Evolutionary conservation across 2,888 invertebrate species (phyloP).

Genomic region (Imbricaverruca yamaguchii): DNA sequence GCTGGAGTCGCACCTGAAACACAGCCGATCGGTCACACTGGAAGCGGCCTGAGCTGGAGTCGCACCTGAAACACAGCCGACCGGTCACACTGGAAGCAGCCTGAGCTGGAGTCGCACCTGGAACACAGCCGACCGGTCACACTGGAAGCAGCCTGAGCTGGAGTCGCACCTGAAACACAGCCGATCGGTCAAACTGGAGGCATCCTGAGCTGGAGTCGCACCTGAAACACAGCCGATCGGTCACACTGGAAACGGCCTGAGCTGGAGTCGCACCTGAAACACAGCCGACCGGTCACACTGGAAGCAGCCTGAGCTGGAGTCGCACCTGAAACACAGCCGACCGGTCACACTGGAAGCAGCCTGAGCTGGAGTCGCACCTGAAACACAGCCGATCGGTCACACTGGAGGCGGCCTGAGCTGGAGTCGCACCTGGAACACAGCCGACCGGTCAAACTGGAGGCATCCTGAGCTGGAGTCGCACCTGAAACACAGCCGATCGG

Average conservation of each 20-base stretch:
- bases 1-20: slow-evolving; percentile 29
- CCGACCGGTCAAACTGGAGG: slow-evolving; percentile 48
- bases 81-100: slow-evolving; percentile 57
- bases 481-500: slow-evolving; percentile 15
- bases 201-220: slow-evolving; percentile 50
- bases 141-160: slow-evolving; percentile 61
- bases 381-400: no score
- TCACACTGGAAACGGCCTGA: slow-evolving; percentile 63
- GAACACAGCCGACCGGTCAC: no score
- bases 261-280: slow-evolving; percentile 29
- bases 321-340: slow-evolving; percentile 25
- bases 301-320: slow-evolving; percentile 53
- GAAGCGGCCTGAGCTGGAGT: slow-evolving; percentile 53
- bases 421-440: slow-evolving; percentile 27
- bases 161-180: slow-evolving; percentile 27
- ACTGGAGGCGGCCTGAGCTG: slow-evolving; percentile 61
- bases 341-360: slow-evolving; percentile 57
- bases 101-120: slow-evolving; percentile 41
- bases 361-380: slow-evolving; percentile 41
- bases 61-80: slow-evolving; percentile 25
- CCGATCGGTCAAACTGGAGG: slow-evolving; percentile 48
- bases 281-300: slow-evolving; percentile 44
- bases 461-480: slow-evolving; percentile 50
- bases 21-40: slow-evolving; percentile 44
- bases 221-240: slow-evolving; percentile 15